These are phyloP conservation scores for Cavia porcellus DNA, from an alignment of 2,113 vertebrate species.

Conservation along the genomic window DNA sequence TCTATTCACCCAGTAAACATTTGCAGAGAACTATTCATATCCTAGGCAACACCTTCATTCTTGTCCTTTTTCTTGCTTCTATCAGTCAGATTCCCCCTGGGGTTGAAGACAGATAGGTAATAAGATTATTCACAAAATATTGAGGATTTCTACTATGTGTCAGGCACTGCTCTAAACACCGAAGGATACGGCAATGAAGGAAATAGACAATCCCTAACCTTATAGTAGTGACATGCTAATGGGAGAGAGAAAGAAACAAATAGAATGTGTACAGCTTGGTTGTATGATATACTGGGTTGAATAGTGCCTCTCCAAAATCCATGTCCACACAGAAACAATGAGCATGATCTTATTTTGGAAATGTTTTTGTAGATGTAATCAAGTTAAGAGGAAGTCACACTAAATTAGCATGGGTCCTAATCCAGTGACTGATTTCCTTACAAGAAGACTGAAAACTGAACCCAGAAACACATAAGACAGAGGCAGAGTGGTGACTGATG, in stretches of 20 bases:
- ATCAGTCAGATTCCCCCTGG: neutral
- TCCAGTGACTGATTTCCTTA: conserved; percentile 19
- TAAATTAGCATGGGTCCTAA: neutral
- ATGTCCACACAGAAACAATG: neutral
- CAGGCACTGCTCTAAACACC: neutral
- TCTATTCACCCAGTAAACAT: conserved; percentile 48
- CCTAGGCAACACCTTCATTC: conserved; percentile 31
- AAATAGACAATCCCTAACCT: conserved; percentile 40
- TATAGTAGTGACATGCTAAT: neutral
- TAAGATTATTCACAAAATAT: conserved; percentile 63
- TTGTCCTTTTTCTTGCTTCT: neutral
- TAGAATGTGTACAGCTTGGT: neutral
- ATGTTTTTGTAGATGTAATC: conserved; percentile 29
- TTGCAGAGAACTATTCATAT: conserved; percentile 39
- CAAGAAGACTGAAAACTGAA: neutral
- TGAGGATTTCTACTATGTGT: neutral
- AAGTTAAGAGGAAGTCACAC: conserved; percentile 7
- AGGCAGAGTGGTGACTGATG: neutral
- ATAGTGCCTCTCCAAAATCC: neutral
- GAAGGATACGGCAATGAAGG: neutral
- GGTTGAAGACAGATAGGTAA: neutral
- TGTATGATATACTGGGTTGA: neutral
- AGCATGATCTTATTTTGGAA: conserved; percentile 54
- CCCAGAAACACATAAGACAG: neutral
- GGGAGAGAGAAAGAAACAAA: conserved; percentile 5